These are phyloP conservation scores for Urocolius indicus DNA, from an alignment of 2,113 vertebrate species.

Conservation along the genomic window DNA sequence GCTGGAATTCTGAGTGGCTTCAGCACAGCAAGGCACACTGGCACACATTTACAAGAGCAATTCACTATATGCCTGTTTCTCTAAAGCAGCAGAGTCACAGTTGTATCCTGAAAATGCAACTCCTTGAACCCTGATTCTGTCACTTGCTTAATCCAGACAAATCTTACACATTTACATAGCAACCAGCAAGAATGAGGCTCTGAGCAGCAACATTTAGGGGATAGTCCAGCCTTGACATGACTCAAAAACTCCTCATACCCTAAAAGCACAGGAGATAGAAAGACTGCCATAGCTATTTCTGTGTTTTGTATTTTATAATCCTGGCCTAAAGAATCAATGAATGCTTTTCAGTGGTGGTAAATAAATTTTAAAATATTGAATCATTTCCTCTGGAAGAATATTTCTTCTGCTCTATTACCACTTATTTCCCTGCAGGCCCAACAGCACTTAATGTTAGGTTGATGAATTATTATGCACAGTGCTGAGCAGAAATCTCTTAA, in stretches of 20 bases:
- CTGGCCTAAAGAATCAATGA: background rate
- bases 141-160: background rate
- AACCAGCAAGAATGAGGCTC: background rate
- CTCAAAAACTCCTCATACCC: background rate
- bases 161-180: background rate
- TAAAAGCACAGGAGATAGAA: background rate
- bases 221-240: accelerated
- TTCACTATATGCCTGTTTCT: background rate
- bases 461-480: background rate
- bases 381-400: background rate
- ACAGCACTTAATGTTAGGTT: background rate
- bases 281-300: background rate
- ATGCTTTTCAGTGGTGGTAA: background rate
- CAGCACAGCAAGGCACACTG: background rate
- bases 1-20: constrained; percentile 27
- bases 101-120: background rate
- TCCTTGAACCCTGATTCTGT: background rate
- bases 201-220: background rate
- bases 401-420: background rate
- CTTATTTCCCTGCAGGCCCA: background rate
- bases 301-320: background rate
- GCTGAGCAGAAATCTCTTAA: background rate
- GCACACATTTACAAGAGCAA: background rate
- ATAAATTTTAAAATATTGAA: background rate
- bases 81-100: background rate